Evolutionary conservation across 2,113 vertebrate species (phyloP).

Genomic region (Rhineura floridana): DNA sequence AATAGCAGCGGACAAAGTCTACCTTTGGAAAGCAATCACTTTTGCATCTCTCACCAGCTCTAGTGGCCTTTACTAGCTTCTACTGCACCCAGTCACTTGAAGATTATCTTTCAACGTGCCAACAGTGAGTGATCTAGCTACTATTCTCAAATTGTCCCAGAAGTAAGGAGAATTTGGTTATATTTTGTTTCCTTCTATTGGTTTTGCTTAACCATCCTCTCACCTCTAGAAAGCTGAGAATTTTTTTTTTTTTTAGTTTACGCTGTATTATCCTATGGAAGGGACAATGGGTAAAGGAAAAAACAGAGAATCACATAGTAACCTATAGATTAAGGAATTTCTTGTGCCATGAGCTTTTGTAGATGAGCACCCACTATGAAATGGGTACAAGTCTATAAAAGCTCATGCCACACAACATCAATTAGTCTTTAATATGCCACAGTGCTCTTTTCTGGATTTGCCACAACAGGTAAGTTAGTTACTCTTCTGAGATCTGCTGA

Average conservation of each 20-base stretch:
- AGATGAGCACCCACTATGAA: not conserved
- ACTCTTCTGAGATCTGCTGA: not conserved
- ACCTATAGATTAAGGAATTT: not conserved
- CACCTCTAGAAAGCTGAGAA: not conserved
- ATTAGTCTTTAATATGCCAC: not conserved
- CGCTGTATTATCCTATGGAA: not conserved
- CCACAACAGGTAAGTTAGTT: not conserved
- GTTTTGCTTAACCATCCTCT: not conserved
- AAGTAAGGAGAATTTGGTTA: not conserved
- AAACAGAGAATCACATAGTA: not conserved
- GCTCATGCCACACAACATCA: not conserved
- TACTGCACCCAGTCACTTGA: not conserved
- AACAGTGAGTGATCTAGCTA: too few relatives aligned
- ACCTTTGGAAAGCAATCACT: slow-evolving; percentile 16
- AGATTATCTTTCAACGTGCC: not conserved
- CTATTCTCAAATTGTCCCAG: too few relatives aligned
- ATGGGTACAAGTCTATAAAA: not conserved
- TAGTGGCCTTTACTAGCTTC: not conserved
- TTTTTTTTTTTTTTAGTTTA: not conserved
- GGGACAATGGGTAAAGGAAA: not conserved
- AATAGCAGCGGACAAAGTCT: slow-evolving; percentile 45
- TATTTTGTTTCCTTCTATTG: not conserved
- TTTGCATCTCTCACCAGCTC: not conserved
- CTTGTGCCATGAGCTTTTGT: not conserved
- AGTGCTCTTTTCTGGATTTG: not conserved